These are phyloP conservation scores for Dioctria linearis DNA, from an alignment of 2,888 invertebrate genomes.

Conservation along the genomic window DNA sequence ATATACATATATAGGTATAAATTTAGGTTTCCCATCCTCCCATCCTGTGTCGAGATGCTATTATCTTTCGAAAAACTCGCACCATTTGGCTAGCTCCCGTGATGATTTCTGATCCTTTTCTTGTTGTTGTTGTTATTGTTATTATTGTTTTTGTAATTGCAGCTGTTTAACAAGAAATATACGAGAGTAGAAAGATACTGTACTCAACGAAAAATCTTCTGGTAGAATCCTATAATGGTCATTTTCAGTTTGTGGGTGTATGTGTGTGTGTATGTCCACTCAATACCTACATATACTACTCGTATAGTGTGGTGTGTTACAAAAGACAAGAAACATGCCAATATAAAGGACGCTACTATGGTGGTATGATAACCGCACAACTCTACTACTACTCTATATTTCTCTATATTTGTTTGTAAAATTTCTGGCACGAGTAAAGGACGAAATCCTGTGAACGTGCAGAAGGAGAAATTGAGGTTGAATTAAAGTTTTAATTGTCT, in stretches of 20 bases:
- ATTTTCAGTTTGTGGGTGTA: neutral
- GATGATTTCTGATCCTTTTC: slow-evolving; percentile 43
- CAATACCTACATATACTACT: neutral
- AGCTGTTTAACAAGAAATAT: slow-evolving; percentile 21
- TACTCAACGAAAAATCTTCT: slow-evolving; percentile 16
- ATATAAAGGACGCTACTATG: neutral
- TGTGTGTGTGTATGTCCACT: slow-evolving; percentile 8
- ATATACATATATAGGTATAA: no score
- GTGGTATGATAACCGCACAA: neutral
- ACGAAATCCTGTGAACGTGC: slow-evolving; percentile 6
- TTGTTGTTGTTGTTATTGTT: neutral
- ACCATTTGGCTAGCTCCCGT: slow-evolving; percentile 14
- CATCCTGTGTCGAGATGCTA: neutral
- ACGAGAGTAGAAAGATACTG: slow-evolving; percentile 7
- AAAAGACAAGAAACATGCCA: neutral
- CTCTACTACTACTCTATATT: neutral
- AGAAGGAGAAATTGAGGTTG: slow-evolving; percentile 45
- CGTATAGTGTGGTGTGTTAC: slow-evolving; percentile 7
- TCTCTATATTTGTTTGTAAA: neutral
- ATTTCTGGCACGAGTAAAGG: neutral
- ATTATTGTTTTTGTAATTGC: slow-evolving; percentile 46
- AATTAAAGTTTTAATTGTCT: slow-evolving; percentile 52
- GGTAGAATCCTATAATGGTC: slow-evolving; percentile 19
- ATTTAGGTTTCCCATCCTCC: no score
- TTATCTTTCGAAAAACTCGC: slow-evolving; percentile 42